Base-by-base conservation (phyloP, 2,888 invertebrate species). In the Rotaria magnacalcarata region DNA sequence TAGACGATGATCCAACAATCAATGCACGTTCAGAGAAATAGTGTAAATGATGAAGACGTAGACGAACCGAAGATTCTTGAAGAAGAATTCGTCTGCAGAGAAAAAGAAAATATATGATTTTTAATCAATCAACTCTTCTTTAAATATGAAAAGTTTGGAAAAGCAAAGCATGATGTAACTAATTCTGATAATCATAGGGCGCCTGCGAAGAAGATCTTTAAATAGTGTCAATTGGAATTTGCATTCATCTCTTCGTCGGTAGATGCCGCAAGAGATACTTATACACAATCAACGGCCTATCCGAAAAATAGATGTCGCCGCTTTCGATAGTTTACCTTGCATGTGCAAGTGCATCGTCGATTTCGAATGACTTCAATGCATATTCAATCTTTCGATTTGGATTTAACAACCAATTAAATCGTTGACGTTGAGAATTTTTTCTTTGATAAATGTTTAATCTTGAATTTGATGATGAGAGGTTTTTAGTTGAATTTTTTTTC, bases 1-100 rank as follows among this genome's bases (percentile, higher is more conserved):
- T 97, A 88, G 94, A 94, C 1, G 97, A 97, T 89, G 95, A 60
- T 47, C 85, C 85, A 58, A 88, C 88, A 67, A 85, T 50, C 41
- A 87, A 47, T 14, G 84, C 84, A 75, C 58, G 85, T 84, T 84
- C 41, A n/a, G 87, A 85, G 43, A 87, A 87, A 50, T 87, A 85
- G 56, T 84, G 75, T 52, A 87, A 87, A 74, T 87, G 85, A 7
- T 90, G 90, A 67, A 91, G 88, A 47, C 80, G 80, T 80, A 80
- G 47, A 80, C 80, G 34, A 80, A 80, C 80, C 5, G 80, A 80
- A 7, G 80, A 43, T 80, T 80, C 80, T 41, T 41, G 47, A n/a
- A 80, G n/a, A n/a, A 80, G 43, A 80, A 80, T 80, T 24, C 47
- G 80, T n/a, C 80, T 80, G 10, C 4, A 47, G 21, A n/a, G 47